These are phyloP conservation scores for Melieria crassipennis DNA, from an alignment of 2,888 invertebrate genomes.

Conservation along the genomic window DNA sequence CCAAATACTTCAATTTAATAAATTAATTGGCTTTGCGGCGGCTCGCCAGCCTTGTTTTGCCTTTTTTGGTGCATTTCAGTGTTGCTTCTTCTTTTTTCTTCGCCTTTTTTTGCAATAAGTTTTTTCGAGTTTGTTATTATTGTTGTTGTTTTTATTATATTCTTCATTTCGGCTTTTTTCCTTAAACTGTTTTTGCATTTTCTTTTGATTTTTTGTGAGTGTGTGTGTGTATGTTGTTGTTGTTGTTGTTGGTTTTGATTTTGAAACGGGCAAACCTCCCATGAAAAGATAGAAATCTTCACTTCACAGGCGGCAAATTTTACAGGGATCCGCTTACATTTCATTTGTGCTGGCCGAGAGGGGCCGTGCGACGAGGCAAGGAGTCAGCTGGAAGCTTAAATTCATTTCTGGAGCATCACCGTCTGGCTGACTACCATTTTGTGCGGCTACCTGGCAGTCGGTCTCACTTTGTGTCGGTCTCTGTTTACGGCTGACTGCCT, in stretches of 20 bases:
- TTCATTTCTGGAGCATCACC: no score
- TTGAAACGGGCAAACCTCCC: conserved; percentile 58
- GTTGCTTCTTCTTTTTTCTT: no score
- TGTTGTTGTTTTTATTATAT: background rate
- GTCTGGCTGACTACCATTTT: background rate
- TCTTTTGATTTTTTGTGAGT: conserved; percentile 20
- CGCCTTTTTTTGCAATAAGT: no score
- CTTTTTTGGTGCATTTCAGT: conserved; percentile 27
- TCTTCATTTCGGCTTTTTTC: conserved; percentile 34
- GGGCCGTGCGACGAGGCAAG: conserved; percentile 6
- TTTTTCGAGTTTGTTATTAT: no score
- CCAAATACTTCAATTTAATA: conserved; percentile 64
- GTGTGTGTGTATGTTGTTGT: conserved; percentile 27
- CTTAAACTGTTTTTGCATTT: conserved; percentile 19
- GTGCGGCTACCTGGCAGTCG: background rate
- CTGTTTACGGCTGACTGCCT: background rate
- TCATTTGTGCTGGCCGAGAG: conserved; percentile 19
- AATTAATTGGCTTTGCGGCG: conserved; percentile 63
- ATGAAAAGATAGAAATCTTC: conserved; percentile 60
- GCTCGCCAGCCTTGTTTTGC: conserved; percentile 44
- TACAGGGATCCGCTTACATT: conserved; percentile 51
- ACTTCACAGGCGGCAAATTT: conserved; percentile 51
- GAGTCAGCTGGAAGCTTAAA: conserved; percentile 8
- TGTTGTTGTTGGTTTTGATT: conserved; percentile 42
- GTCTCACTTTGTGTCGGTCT: no score